phyloP scores from a whole-genome alignment of 2,888 invertebrate species.

The Nomada goodeniana region DNA sequence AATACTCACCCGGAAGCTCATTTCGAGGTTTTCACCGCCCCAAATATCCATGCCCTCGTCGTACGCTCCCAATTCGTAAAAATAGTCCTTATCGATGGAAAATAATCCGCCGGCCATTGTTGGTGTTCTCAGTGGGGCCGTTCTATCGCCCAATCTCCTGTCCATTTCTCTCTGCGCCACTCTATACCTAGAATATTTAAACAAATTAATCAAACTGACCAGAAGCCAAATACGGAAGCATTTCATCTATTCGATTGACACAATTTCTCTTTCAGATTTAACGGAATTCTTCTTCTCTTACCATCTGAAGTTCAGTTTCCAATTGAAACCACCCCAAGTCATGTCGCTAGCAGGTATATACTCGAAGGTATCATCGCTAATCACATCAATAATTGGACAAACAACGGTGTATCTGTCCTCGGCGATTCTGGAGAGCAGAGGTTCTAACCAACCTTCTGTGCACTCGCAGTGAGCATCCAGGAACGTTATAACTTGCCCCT shows the following conservation, averaged over 20 bases:
- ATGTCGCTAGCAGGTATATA: constrained; percentile 99
- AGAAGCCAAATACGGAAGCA: not conserved
- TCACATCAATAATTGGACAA: constrained; percentile 99
- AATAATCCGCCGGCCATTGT: constrained; percentile 99
- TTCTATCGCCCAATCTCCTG: constrained; percentile 95
- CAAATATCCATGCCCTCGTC: constrained; percentile 99
- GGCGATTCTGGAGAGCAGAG: constrained; percentile 95
- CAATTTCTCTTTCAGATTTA: too few relatives aligned
- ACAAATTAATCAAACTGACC: not conserved
- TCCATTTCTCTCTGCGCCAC: constrained; percentile 99
- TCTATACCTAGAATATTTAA: constrained; percentile 90
- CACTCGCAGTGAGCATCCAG: constrained; percentile 99
- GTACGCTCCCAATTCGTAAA: constrained; percentile 98
- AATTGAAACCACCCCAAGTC: constrained; percentile 99
- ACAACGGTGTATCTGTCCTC: constrained; percentile 97
- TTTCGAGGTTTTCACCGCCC: constrained; percentile 98
- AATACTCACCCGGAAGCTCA: constrained; percentile 94
- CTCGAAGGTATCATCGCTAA: constrained; percentile 99
- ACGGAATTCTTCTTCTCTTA: constrained; percentile 82
- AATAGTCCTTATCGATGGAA: constrained; percentile 97
- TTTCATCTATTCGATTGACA: too few relatives aligned
- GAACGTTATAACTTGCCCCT: constrained; percentile 97
- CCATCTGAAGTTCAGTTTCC: constrained; percentile 99
- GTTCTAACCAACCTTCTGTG: constrained; percentile 99
- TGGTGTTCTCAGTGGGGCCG: constrained; percentile 96